phyloP scores from a whole-genome alignment of 2,797 vertebrate species.

The Anableps anableps region DNA sequence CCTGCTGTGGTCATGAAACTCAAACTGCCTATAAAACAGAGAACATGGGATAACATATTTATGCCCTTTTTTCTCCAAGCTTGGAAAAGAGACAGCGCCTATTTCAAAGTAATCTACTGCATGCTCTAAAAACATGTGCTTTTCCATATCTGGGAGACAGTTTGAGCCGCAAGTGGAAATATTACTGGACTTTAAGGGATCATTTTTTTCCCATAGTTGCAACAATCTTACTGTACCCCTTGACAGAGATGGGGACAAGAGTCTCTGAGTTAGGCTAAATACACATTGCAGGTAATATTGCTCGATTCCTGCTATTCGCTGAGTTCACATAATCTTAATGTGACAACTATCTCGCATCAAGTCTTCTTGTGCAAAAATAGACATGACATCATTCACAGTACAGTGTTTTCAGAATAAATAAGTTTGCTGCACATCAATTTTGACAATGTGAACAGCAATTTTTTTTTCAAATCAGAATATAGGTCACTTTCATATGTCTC shows the following conservation, averaged over 20 bases:
- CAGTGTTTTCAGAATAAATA: not conserved
- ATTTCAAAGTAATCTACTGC: constrained; percentile 40
- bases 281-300: too few relatives aligned
- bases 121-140: constrained; percentile 31
- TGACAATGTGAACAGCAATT: not conserved
- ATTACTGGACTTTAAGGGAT: not conserved
- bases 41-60: constrained; percentile 15
- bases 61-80: constrained; percentile 20
- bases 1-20: constrained; percentile 77
- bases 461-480: not conserved
- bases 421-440: not conserved
- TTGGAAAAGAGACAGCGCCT: constrained; percentile 29
- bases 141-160: constrained; percentile 30
- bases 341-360: not conserved
- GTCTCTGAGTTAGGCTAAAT: not conserved
- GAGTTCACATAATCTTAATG: not conserved
- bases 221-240: constrained; percentile 24
- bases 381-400: not conserved
- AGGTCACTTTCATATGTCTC: not conserved
- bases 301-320: not conserved
- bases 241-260: not conserved
- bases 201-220: not conserved
- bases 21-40: constrained; percentile 69
- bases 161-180: constrained; percentile 30
- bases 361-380: not conserved